Conservation (phyloP, 2,888 invertebrate species). For the Acleris sparsana region DNA sequence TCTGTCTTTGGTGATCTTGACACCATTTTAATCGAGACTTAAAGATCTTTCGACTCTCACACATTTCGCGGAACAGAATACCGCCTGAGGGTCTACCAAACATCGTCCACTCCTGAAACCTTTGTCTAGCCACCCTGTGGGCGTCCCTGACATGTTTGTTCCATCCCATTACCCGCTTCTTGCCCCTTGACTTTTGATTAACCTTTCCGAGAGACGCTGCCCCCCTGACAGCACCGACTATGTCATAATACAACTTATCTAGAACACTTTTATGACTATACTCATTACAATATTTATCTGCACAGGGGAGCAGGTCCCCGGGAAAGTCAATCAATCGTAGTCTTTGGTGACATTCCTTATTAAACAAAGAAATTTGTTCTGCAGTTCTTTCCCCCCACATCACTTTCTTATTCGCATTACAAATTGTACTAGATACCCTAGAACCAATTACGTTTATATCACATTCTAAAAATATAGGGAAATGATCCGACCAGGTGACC, state of each 20-base stretch:
- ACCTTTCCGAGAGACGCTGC: background rate
- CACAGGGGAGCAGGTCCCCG: background rate
- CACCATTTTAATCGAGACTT: conserved; percentile 1
- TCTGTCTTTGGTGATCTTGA: conserved; percentile 1
- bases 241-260: background rate
- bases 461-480: too few relatives aligned
- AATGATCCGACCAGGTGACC: too few relatives aligned
- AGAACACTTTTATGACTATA: background rate
- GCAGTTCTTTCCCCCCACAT: too few relatives aligned
- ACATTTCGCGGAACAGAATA: background rate
- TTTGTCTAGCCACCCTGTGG: conserved; percentile 21
- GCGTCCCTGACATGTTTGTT: conserved; percentile 30
- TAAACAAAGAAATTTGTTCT: too few relatives aligned
- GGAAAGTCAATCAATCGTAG: too few relatives aligned
- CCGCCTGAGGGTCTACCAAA: background rate
- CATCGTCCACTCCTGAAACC: conserved; percentile 6
- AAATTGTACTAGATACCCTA: too few relatives aligned
- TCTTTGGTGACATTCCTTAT: too few relatives aligned
- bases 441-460: too few relatives aligned
- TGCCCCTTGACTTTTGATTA: background rate
- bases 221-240: background rate
- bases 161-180: conserved; percentile 23
- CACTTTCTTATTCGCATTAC: too few relatives aligned
- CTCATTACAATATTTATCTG: background rate
- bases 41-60: background rate